Evolutionary conservation across 2,888 invertebrate species (phyloP).

Genomic region (Nomada goodeniana): DNA sequence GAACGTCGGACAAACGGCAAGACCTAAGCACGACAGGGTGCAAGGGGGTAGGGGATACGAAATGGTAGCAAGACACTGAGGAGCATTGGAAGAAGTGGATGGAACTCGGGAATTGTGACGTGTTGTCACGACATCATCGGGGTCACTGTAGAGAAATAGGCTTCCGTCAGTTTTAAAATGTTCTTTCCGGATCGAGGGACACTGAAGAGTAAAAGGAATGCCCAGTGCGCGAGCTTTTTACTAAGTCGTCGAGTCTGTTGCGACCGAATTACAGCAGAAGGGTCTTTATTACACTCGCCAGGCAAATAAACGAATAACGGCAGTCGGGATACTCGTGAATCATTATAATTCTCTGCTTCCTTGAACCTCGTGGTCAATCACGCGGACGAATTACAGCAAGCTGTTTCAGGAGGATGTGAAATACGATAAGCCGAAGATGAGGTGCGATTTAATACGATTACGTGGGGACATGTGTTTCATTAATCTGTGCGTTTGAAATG

Average conservation of each 20-base stretch:
- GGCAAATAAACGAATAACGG: conserved; percentile 55
- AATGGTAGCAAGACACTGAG: conserved; percentile 57
- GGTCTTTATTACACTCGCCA: conserved; percentile 13
- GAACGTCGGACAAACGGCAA: conserved; percentile 26
- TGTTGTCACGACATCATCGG: conserved; percentile 52
- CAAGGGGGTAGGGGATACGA: neutral
- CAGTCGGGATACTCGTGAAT: conserved; percentile 57
- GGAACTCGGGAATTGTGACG: conserved; percentile 31
- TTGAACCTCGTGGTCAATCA: conserved; percentile 26
- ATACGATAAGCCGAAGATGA: conserved; percentile 38
- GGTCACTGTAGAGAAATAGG: conserved; percentile 66
- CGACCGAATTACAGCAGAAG: conserved; percentile 16
- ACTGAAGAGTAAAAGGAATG: conserved; percentile 33
- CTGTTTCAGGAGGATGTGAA: conserved; percentile 19
- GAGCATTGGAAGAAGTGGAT: conserved; percentile 54
- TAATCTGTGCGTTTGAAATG: neutral
- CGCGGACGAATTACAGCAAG: conserved; percentile 40
- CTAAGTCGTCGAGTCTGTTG: conserved; percentile 43
- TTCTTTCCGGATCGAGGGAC: conserved; percentile 49
- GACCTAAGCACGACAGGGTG: conserved; percentile 18
- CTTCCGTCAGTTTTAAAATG: conserved; percentile 63
- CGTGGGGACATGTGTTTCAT: conserved; percentile 14
- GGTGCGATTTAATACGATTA: conserved; percentile 22
- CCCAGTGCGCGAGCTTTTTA: conserved; percentile 9
- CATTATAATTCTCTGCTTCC: conserved; percentile 62